phyloP scores from a whole-genome alignment of 2,113 vertebrate genomes.

The Nycticorax nycticorax region DNA sequence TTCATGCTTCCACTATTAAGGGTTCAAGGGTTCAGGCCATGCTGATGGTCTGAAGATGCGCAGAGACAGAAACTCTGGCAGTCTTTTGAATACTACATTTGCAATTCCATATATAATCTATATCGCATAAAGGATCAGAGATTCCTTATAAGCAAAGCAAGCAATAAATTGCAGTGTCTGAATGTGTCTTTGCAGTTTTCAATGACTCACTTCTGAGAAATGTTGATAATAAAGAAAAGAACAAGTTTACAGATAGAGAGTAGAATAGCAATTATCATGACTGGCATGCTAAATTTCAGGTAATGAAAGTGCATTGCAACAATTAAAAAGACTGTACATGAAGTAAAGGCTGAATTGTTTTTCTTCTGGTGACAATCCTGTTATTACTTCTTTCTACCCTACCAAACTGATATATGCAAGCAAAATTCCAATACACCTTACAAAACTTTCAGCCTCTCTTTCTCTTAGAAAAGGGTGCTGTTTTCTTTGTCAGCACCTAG shows the following conservation, averaged over 20 bases:
- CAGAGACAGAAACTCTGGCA: neutral
- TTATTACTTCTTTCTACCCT: neutral
- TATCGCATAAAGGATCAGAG: neutral
- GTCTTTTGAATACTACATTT: neutral
- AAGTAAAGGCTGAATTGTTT: neutral
- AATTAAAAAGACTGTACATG: neutral
- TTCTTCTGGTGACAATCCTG: neutral
- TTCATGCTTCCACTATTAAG: neutral
- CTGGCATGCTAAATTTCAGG: neutral
- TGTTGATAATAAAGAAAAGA: neutral
- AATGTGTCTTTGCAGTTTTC: neutral
- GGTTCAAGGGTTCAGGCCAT: constrained; percentile 4
- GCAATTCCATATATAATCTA: neutral
- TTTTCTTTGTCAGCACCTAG: neutral
- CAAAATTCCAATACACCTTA: neutral
- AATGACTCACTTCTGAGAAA: neutral
- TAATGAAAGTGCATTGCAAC: neutral
- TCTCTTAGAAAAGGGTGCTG: neutral
- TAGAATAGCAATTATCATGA: neutral
- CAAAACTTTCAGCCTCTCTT: neutral
- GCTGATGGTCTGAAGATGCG: neutral
- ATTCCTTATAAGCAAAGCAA: neutral
- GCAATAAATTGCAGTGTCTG: neutral
- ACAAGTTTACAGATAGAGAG: neutral
- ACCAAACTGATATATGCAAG: neutral